phyloP scores from a whole-genome alignment of 2,797 vertebrate species.

The Catamblyrhynchus diadema region DNA sequence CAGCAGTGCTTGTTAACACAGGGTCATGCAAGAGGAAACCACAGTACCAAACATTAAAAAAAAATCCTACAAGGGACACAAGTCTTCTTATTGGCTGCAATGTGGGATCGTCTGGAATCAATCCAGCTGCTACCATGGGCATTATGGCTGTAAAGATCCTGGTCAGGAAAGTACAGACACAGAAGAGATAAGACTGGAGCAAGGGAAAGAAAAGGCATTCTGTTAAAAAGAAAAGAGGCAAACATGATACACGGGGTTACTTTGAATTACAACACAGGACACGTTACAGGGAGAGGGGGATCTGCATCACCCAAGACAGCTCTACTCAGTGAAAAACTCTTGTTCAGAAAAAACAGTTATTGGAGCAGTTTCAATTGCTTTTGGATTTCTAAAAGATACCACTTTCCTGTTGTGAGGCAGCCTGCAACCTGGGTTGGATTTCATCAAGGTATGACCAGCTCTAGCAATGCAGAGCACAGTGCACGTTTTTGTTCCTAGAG shows the following conservation, averaged over 20 bases:
- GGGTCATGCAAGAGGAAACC: slow-evolving; percentile 64
- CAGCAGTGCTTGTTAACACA: slow-evolving; percentile 36
- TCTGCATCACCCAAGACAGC: slow-evolving; percentile 49
- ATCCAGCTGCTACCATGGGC: slow-evolving; percentile 98
- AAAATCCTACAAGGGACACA: slow-evolving; percentile 89
- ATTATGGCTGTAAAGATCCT: slow-evolving; percentile 99
- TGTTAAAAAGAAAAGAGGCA: slow-evolving; percentile 43
- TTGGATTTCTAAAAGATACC: slow-evolving; percentile 54
- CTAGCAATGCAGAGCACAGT: slow-evolving; percentile 50
- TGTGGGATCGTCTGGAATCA: slow-evolving; percentile 97
- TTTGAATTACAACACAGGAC: slow-evolving; percentile 23
- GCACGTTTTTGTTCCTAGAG: background rate
- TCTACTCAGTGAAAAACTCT: slow-evolving; percentile 13
- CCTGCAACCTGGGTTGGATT: background rate
- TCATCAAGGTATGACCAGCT: background rate
- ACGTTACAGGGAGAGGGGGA: background rate
- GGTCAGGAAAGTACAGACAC: slow-evolving; percentile 81
- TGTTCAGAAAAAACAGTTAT: background rate
- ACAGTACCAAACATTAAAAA: background rate
- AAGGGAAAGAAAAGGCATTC: slow-evolving; percentile 52
- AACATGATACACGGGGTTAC: slow-evolving; percentile 29
- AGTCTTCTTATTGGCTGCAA: slow-evolving; percentile 98
- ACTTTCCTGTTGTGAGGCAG: slow-evolving; percentile 51
- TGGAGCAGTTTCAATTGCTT: background rate
- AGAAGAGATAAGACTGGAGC: slow-evolving; percentile 56